Conservation (phyloP, 2,888 invertebrate genomes). For the Nudaria mundana region DNA sequence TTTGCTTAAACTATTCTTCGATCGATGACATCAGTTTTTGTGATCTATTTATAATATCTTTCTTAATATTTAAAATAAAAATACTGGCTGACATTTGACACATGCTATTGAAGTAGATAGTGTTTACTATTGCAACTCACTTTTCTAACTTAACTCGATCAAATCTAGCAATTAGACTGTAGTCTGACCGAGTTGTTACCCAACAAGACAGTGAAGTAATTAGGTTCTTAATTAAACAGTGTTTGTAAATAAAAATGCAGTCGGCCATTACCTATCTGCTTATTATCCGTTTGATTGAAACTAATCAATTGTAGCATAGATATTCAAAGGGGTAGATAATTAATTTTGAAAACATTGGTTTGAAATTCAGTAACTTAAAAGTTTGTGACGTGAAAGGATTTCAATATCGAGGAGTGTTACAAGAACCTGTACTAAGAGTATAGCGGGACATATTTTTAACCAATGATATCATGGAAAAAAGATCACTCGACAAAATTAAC, state of each 20-base stretch:
- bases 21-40: too few relatives aligned
- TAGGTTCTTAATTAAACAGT: constrained; percentile 29
- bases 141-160: constrained; percentile 19
- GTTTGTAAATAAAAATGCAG: constrained; percentile 35
- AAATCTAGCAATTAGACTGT: too few relatives aligned
- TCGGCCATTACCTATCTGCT: constrained; percentile 9
- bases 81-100: constrained; percentile 18
- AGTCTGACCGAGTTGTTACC: constrained; percentile 19
- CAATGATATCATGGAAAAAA: too few relatives aligned
- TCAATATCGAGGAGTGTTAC: too few relatives aligned
- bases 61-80: too few relatives aligned
- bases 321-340: constrained; percentile 4
- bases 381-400: too few relatives aligned
- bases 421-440: too few relatives aligned
- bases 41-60: too few relatives aligned
- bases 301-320: constrained; percentile 12
- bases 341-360: neutral
- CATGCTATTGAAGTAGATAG: too few relatives aligned
- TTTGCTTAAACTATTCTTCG: constrained; percentile 18
- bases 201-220: constrained; percentile 30
- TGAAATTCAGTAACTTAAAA: neutral
- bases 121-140: constrained; percentile 25
- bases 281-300: constrained; percentile 11
- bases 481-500: too few relatives aligned
- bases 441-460: too few relatives aligned